Evolutionary conservation across 2,797 vertebrate genomes (phyloP).

Genomic region (Sebastes trivittatus): DNA sequence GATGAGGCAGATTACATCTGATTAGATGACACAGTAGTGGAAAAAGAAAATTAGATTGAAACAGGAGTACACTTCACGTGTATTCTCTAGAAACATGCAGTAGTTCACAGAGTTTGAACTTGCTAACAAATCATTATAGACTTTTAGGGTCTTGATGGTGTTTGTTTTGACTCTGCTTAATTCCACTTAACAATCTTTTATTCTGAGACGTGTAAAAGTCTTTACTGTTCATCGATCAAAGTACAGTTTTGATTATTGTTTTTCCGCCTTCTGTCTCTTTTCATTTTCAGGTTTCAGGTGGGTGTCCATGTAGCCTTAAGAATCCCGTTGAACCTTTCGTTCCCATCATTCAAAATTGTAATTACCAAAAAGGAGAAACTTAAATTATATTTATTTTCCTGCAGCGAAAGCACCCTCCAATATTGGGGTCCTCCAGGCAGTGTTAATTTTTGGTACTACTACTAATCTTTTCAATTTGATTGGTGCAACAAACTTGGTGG

Average conservation of each 20-base stretch:
- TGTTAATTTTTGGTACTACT: not conserved
- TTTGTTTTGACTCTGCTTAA: too few relatives aligned
- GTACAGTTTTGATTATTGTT: constrained; percentile 31
- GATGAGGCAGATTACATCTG: constrained; percentile 13
- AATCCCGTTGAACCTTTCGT: constrained; percentile 37
- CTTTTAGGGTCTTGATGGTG: too few relatives aligned
- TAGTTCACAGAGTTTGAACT: not conserved
- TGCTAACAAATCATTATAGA: not conserved
- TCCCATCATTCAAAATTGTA: constrained; percentile 39
- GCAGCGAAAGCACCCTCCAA: not conserved
- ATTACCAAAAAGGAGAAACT: too few relatives aligned
- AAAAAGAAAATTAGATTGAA: constrained; percentile 14
- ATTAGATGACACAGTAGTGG: constrained; percentile 15
- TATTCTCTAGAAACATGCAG: not conserved
- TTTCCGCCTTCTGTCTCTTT: constrained; percentile 40
- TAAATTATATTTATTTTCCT: not conserved
- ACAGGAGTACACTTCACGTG: not conserved
- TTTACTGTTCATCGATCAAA: constrained; percentile 22
- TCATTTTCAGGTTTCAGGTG: constrained; percentile 73
- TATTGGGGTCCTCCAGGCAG: not conserved
- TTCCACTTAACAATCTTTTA: constrained; percentile 15
- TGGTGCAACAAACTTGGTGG: not conserved
- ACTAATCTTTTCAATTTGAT: too few relatives aligned
- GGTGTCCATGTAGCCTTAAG: constrained; percentile 83
- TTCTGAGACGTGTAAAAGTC: constrained; percentile 41